Evolutionary conservation across 2,888 invertebrate species (phyloP).

Genomic region (Pristionchus arcanus): DNA sequence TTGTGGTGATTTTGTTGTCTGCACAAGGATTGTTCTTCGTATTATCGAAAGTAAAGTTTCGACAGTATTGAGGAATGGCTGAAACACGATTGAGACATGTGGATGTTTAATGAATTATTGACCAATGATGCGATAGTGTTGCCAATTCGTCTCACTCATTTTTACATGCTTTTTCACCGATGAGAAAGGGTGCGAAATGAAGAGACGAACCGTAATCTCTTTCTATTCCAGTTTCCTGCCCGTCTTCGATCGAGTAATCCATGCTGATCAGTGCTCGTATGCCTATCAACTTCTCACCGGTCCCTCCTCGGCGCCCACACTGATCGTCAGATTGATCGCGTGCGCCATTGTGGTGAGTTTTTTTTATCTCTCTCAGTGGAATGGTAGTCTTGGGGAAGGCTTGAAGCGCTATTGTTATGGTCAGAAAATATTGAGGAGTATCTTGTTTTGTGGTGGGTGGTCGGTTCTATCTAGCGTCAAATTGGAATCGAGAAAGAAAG

Average conservation of each 20-base stretch:
- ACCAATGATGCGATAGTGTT: too few relatives aligned
- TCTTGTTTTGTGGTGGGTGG: too few relatives aligned
- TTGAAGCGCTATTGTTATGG: not conserved
- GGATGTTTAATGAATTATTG: too few relatives aligned
- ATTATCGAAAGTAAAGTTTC: too few relatives aligned
- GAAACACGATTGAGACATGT: too few relatives aligned
- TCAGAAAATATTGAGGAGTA: too few relatives aligned
- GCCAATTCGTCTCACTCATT: not conserved
- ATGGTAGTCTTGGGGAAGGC: not conserved
- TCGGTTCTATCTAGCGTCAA: too few relatives aligned
- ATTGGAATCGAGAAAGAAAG: not conserved
- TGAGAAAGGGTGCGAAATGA: too few relatives aligned
- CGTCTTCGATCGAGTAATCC: slow-evolving; percentile 72
- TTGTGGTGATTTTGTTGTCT: too few relatives aligned
- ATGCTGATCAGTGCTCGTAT: slow-evolving; percentile 74
- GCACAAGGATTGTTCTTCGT: too few relatives aligned
- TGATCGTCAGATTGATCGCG: slow-evolving; percentile 70
- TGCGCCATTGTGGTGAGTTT: slow-evolving; percentile 69
- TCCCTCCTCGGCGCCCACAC: slow-evolving; percentile 73
- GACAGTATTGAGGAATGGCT: too few relatives aligned
- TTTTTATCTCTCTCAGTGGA: not conserved
- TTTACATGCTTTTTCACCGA: not conserved
- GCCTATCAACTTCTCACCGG: slow-evolving; percentile 74
- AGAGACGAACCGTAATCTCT: too few relatives aligned
- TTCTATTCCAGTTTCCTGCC: slow-evolving; percentile 70